A percentile compares a stretch with the other conserved stretches of the same genome.
These are phyloP conservation scores for Polydesmus complanatus DNA, from an alignment of 2,888 invertebrate species.

Conservation along the genomic window DNA sequence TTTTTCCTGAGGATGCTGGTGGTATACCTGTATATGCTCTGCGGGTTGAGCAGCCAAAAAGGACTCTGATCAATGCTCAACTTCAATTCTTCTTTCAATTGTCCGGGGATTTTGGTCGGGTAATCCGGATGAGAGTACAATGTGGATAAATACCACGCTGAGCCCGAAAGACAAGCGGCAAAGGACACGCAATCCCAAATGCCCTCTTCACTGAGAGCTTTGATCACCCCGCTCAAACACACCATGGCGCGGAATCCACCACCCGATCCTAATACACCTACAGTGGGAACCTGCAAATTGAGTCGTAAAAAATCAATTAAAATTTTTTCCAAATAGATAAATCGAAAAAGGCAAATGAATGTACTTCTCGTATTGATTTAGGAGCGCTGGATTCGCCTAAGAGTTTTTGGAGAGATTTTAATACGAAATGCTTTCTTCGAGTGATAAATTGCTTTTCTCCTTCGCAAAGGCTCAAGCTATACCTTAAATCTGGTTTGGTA, in stretches of 20 bases:
- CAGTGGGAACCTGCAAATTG: conserved; percentile 30
- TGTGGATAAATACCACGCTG: conserved; percentile 36
- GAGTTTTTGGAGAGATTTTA: conserved; percentile 27
- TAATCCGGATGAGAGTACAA: conserved; percentile 35
- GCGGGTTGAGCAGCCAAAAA: conserved; percentile 28
- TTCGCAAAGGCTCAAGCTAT: conserved; percentile 32
- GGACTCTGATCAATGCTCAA: conserved; percentile 30
- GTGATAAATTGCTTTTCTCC: conserved; percentile 32
- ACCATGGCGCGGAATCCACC: conserved; percentile 38
- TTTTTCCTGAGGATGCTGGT: conserved; percentile 30
- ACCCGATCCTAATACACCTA: conserved; percentile 36
- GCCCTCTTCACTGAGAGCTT: conserved; percentile 31
- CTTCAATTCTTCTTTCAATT: conserved; percentile 31
- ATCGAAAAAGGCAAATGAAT: no score
- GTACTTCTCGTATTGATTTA: conserved; percentile 27
- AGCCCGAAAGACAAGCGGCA: conserved; percentile 34
- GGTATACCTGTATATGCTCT: conserved; percentile 28
- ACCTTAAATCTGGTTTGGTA: conserved; percentile 31
- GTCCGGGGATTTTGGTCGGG: conserved; percentile 30
- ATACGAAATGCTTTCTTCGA: conserved; percentile 26
- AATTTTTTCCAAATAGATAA: no score
- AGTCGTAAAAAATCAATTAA: background rate
- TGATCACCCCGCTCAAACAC: conserved; percentile 32
- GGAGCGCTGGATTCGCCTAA: conserved; percentile 28
- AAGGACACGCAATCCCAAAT: conserved; percentile 33